These are phyloP conservation scores for Lepidotrigona ventralis DNA, from an alignment of 1,140 invertebrate species.

Conservation along the genomic window DNA sequence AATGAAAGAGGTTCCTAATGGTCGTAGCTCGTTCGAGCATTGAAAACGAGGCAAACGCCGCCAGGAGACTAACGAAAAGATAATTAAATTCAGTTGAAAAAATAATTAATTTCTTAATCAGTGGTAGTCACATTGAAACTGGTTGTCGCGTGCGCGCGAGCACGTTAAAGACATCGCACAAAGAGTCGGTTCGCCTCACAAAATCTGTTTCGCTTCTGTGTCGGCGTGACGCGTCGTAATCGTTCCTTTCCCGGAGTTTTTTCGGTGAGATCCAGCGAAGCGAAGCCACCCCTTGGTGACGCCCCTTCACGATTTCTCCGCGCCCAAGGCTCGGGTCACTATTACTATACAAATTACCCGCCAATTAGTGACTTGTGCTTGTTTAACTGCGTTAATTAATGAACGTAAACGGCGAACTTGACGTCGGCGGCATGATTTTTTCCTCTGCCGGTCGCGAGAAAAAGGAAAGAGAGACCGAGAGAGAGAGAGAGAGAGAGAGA, in stretches of 20 bases:
- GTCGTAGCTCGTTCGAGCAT: neutral
- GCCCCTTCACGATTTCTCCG: conserved; percentile 23
- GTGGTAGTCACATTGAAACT: conserved; percentile 22
- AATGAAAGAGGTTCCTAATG: neutral
- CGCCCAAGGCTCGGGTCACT: conserved; percentile 68
- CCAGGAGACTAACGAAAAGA: neutral
- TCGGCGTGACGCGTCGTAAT: conserved; percentile 26
- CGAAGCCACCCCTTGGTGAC: conserved; percentile 40
- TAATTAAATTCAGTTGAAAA: conserved; percentile 15
- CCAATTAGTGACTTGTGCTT: conserved; percentile 77
- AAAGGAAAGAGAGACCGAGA: neutral
- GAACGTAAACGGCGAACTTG: conserved; percentile 71
- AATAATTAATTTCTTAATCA: conserved; percentile 52
- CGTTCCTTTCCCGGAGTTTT: conserved; percentile 46
- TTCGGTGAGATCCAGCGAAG: conserved; percentile 47
- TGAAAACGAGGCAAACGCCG: neutral
- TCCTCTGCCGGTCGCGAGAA: conserved; percentile 24
- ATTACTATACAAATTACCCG: conserved; percentile 75
- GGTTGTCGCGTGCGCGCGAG: neutral
- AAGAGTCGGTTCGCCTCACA: conserved; percentile 21
- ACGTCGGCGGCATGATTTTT: conserved; percentile 47
- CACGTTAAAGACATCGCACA: conserved; percentile 28
- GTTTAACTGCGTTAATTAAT: conserved; percentile 77
- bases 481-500: neutral
- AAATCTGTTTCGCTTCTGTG: conserved; percentile 32